Evolutionary conservation across 2,797 vertebrate genomes (phyloP).

Genomic region (Hipposideros larvatus): DNA sequence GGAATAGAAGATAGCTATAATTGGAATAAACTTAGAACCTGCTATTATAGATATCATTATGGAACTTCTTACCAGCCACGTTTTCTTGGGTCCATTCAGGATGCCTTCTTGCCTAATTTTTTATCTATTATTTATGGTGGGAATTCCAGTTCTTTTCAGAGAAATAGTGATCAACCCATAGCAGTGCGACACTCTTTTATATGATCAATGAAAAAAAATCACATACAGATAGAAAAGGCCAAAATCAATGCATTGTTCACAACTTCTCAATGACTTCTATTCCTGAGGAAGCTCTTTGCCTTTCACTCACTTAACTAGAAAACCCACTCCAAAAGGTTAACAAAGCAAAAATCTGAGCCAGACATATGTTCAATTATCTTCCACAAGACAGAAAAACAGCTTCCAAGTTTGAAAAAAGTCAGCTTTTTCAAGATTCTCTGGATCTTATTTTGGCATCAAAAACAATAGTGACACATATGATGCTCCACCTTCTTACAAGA

Average conservation of each 20-base stretch:
- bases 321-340: not conserved
- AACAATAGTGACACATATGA: not conserved
- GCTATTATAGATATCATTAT: not conserved
- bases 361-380: not conserved
- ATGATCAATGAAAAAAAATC: not conserved
- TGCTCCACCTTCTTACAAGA: not conserved
- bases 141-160: not conserved
- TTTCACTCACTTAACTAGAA: not conserved
- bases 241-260: not conserved
- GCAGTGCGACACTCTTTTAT: not conserved
- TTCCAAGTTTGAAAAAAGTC: slow-evolving; percentile 9
- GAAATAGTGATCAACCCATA: not conserved
- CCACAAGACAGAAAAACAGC: not conserved
- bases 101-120: not conserved
- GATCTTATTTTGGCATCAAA: not conserved
- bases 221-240: not conserved
- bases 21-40: not conserved
- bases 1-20: not conserved
- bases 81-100: not conserved
- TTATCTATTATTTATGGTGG: not conserved
- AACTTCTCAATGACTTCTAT: not conserved
- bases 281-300: not conserved
- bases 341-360: not conserved
- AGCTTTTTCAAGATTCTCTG: not conserved
- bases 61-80: not conserved